Conservation (phyloP, 2,797 vertebrate genomes). For the Pachyuromys duprasi region DNA sequence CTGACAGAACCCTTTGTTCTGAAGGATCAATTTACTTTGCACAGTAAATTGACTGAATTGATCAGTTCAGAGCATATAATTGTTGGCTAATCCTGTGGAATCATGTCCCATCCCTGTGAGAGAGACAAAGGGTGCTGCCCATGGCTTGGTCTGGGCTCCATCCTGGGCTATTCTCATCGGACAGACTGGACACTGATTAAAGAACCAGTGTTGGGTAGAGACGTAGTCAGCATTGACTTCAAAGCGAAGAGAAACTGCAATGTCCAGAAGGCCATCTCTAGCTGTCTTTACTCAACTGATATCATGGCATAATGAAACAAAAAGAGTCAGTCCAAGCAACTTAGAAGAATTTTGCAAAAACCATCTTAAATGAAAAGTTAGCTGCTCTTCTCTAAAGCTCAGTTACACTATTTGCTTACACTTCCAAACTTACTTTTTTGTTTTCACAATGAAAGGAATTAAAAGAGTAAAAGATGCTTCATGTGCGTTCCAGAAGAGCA, state of each 20-base stretch:
- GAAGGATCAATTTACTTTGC: constrained; percentile 96
- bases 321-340: not conserved
- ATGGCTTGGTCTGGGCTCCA: constrained; percentile 84
- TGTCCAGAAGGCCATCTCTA: constrained; percentile 48
- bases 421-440: constrained; percentile 11
- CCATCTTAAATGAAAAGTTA: not conserved
- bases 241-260: constrained; percentile 62
- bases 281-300: constrained; percentile 15
- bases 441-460: not conserved
- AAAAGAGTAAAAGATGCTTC: constrained; percentile 25
- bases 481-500: not conserved
- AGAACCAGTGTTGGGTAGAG: constrained; percentile 85
- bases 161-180: constrained; percentile 84
- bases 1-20: constrained; percentile 93
- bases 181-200: constrained; percentile 89
- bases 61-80: constrained; percentile 96
- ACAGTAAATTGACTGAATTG: constrained; percentile 96
- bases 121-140: constrained; percentile 91
- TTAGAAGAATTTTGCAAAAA: constrained; percentile 45
- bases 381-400: not conserved
- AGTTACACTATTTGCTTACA: not conserved
- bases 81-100: constrained; percentile 95
- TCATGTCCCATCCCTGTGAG: constrained; percentile 94
- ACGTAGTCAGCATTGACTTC: constrained; percentile 53
- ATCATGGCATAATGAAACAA: constrained; percentile 3